Conservation (phyloP, 2,113 vertebrate genomes). For the Thinocorus orbignyianus region DNA sequence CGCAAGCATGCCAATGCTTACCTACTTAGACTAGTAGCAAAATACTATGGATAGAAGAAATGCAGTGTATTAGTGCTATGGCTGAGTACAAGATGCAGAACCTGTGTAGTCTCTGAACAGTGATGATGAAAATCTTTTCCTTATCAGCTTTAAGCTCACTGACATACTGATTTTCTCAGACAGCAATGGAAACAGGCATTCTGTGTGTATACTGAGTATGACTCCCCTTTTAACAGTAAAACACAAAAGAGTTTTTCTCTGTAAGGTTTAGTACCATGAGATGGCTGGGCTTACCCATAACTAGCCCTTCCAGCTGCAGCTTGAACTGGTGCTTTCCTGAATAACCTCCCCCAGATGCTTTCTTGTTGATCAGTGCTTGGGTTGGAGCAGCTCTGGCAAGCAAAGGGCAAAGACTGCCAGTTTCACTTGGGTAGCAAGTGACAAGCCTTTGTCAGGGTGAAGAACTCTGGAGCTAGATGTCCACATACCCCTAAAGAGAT, state of each 20-base stretch:
- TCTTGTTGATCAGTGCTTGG: not conserved
- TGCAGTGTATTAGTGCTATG: not conserved
- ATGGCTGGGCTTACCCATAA: accelerated
- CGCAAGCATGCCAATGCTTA: not conserved
- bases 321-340: not conserved
- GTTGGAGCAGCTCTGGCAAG: not conserved
- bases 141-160: not conserved
- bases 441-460: not conserved
- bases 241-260: not conserved
- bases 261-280: not conserved
- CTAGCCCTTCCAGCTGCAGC: not conserved
- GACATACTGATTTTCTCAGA: not conserved
- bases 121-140: not conserved
- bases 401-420: not conserved
- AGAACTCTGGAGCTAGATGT: not conserved
- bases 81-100: not conserved
- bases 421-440: not conserved
- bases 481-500: not conserved
- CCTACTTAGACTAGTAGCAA: not conserved
- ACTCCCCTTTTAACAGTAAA: not conserved
- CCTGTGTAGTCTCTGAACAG: not conserved
- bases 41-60: not conserved
- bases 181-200: not conserved
- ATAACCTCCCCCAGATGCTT: not conserved
- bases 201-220: not conserved